Percentiles rank a stretch among this genome's conserved stretches.
Conservation (phyloP, 2,113 vertebrate genomes). For the Amia ocellicauda region DNA sequence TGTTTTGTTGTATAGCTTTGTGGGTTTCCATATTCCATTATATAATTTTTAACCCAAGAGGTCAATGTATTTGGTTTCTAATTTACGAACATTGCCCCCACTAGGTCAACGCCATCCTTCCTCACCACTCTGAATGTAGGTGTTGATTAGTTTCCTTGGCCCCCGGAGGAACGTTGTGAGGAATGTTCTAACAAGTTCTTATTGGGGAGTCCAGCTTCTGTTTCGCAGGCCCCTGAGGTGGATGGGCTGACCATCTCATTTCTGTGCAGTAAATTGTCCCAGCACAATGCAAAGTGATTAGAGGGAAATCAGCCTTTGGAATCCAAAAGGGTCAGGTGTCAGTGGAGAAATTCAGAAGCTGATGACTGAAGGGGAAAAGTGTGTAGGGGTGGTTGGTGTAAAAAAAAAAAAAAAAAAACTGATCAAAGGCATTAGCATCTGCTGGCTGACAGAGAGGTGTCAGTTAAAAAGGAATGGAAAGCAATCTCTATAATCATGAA, state of each 20-base stretch:
- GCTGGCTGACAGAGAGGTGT: slow-evolving; percentile 30
- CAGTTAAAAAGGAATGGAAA: slow-evolving; percentile 13
- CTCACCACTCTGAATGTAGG: slow-evolving; percentile 11
- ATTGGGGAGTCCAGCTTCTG: not conserved
- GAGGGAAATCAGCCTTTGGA: slow-evolving; percentile 31
- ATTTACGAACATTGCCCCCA: slow-evolving; percentile 10
- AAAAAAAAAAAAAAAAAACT: too few species aligned
- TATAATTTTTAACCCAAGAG: not conserved
- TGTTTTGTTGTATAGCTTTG: too few species aligned
- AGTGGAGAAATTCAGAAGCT: slow-evolving; percentile 26
- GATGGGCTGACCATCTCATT: slow-evolving; percentile 9
- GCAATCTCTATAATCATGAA: slow-evolving; percentile 17
- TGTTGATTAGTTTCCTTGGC: slow-evolving; percentile 19
- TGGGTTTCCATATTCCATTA: not conserved
- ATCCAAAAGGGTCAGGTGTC: slow-evolving; percentile 31
- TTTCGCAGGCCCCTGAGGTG: not conserved
- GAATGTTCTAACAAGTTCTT: not conserved
- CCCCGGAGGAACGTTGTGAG: not conserved
- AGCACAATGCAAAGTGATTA: slow-evolving; percentile 39
- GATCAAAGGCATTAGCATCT: slow-evolving; percentile 46
- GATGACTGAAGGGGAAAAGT: slow-evolving; percentile 4
- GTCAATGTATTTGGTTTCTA: not conserved
- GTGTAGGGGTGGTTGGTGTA: slow-evolving; percentile 32
- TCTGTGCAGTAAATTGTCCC: slow-evolving; percentile 25
- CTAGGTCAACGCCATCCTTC: not conserved